Percentiles rank a stretch among this genome's conserved stretches.
Evolutionary conservation across 2,113 vertebrate species (phyloP).

Genomic region (Eleginops maclovinus): DNA sequence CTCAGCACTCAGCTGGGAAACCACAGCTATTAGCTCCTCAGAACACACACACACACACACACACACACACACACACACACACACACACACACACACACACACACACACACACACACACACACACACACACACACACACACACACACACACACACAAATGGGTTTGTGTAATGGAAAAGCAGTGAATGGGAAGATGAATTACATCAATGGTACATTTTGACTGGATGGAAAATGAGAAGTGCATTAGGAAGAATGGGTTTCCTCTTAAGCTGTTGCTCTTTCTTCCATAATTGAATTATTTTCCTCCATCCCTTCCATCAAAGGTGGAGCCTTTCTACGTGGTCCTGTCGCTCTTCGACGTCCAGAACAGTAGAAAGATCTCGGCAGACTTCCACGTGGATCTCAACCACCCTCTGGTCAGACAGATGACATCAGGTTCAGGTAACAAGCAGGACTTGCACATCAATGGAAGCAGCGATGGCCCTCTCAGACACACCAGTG

Average conservation of each 20-base stretch:
- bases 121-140: constrained; percentile 6
- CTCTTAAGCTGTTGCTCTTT: background rate
- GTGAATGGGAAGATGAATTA: constrained; percentile 43
- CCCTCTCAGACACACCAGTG: constrained; percentile 63
- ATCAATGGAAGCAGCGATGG: constrained; percentile 81
- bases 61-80: background rate
- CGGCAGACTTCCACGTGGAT: constrained; percentile 96
- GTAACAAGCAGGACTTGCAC: constrained; percentile 49
- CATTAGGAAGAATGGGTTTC: constrained; percentile 39
- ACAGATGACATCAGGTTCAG: constrained; percentile 84
- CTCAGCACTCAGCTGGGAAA: constrained; percentile 48
- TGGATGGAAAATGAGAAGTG: constrained; percentile 48
- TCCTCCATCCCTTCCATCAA: background rate
- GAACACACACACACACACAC: background rate
- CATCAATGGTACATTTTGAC: constrained; percentile 30
- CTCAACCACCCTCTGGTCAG: constrained; percentile 92
- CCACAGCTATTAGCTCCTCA: constrained; percentile 46
- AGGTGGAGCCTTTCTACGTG: constrained; percentile 98
- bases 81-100: constrained; percentile 1
- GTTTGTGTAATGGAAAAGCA: constrained; percentile 56
- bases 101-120: background rate
- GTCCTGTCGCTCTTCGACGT: constrained; percentile 95
- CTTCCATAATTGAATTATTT: constrained; percentile 17
- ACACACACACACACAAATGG: constrained; percentile 21
- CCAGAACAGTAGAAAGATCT: constrained; percentile 95